Conservation (phyloP, 1,140 invertebrate genomes). For the Andricus grossulariae region DNA sequence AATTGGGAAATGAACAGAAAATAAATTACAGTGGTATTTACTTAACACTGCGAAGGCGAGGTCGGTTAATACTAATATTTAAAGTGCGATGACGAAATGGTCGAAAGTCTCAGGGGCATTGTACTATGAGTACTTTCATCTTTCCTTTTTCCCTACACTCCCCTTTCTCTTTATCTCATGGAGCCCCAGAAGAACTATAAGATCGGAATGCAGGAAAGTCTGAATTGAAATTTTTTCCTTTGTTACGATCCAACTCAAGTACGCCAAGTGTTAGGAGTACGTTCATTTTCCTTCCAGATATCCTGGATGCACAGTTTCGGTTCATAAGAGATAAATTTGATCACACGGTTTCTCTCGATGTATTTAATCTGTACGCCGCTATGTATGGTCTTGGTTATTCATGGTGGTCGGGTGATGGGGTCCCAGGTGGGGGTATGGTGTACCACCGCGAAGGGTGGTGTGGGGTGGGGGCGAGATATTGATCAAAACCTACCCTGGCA, state of each 20-base stretch:
- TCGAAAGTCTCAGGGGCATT: slow-evolving; percentile 55
- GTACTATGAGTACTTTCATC: slow-evolving; percentile 40
- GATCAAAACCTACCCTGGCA: slow-evolving; percentile 77
- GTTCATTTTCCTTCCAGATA: slow-evolving; percentile 7
- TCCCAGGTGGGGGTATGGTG: slow-evolving; percentile 65
- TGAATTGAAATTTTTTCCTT: slow-evolving; percentile 41
- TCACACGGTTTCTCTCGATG: slow-evolving; percentile 45
- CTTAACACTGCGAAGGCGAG: not conserved
- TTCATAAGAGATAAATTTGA: slow-evolving; percentile 31
- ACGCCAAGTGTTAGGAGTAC: not conserved
- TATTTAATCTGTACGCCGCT: slow-evolving; percentile 70
- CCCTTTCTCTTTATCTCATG: not conserved
- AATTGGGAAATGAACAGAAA: not conserved
- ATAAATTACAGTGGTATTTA: not conserved
- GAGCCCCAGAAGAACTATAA: slow-evolving; percentile 22
- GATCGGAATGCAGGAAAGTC: slow-evolving; percentile 39
- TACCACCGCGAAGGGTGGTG: slow-evolving; percentile 66
- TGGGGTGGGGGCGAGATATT: slow-evolving; percentile 74
- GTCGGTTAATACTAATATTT: not conserved
- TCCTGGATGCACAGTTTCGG: slow-evolving; percentile 15
- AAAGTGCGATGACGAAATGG: slow-evolving; percentile 51
- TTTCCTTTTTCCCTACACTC: slow-evolving; percentile 10
- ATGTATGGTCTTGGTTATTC: slow-evolving; percentile 73
- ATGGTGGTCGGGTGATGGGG: slow-evolving; percentile 70
- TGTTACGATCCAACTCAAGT: slow-evolving; percentile 21